Base-by-base conservation (phyloP, 1,140 invertebrate species). In the Heliconius hermathena region DNA sequence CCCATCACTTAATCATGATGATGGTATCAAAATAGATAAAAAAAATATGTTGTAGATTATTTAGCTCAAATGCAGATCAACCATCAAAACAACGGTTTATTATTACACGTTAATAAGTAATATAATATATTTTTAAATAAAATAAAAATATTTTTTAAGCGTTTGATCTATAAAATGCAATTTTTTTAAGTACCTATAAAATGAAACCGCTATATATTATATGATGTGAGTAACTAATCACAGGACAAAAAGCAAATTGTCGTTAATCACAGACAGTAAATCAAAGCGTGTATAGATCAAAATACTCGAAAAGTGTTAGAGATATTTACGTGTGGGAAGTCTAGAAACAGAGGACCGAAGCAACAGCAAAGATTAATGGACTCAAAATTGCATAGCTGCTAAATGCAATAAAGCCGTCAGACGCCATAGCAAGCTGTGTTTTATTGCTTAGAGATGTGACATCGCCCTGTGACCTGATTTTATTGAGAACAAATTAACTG, bases 361-460 rank as follows among this genome's bases (percentile, higher is more conserved):
- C 87, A 89, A 84, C 85, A 77, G 84, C 85, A 89, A 91, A 92
- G 91, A 93, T 94, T 92, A 94, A 94, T 92, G 90, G 91, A 85
- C 85, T 87, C 89, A 89, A 91, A 94, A 93, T 93, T 92, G 88
- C 91, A 91, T 90, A 82, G 88, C 87, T 85, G 86, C 84, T 84
- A 85, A 87, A 87, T 46, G 41, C 41, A 46, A 46, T 46, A 46
- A 46, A 91, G 84, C 82, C 81, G 81, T 82, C 77, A 83, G 88
- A 85, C 81, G 84, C 86, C 79, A 82, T 81, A 81, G 71, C 73
- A 82, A 81, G 83, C 86, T 84, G 80, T 89, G 83, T 90, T 91
- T 89, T 91, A 90, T 88, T 85, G 85, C 85, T 87, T 84, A 88
- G 87, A 89, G 81, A 83, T 82, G 80, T 82, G 81, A 83, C 81